Evolutionary conservation across 2,113 vertebrate species (phyloP).

Genomic region (Bettongia penicillata): DNA sequence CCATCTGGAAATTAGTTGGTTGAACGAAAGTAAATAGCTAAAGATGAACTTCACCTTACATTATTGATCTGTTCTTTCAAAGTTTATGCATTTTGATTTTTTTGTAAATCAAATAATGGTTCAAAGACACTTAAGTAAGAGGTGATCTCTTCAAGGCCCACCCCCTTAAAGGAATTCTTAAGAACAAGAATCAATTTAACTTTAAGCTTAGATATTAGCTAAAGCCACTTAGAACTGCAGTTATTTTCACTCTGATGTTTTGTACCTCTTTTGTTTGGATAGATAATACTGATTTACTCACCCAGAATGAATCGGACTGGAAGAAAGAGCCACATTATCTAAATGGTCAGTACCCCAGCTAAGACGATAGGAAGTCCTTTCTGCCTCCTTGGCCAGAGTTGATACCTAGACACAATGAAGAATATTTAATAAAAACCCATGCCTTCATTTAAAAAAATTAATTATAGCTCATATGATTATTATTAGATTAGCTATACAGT

Average conservation of each 20-base stretch:
- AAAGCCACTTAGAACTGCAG: conserved; percentile 64
- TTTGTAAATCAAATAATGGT: background rate
- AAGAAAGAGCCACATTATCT: conserved; percentile 97
- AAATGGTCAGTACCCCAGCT: conserved; percentile 95
- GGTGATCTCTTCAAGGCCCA: background rate
- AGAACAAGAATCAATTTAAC: conserved; percentile 61
- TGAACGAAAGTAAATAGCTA: background rate
- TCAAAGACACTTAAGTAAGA: background rate
- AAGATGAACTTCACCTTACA: background rate
- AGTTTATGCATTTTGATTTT: background rate
- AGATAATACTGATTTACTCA: conserved; percentile 83
- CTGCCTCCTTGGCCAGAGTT: conserved; percentile 88
- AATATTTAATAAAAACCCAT: conserved; percentile 34
- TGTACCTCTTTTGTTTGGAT: conserved; percentile 58
- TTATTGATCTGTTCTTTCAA: background rate
- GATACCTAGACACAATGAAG: conserved; percentile 85
- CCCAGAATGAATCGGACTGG: conserved; percentile 97
- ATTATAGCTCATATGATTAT: background rate
- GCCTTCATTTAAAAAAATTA: conserved; percentile 46
- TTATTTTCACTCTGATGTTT: conserved; percentile 49
- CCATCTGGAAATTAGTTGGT: background rate
- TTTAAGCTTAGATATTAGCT: conserved; percentile 57
- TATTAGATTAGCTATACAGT: background rate
- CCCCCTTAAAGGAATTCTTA: conserved; percentile 3
- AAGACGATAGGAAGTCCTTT: conserved; percentile 91